Evolutionary conservation across 2,113 vertebrate species (phyloP).

Genomic region (Gymnorhina tibicen): DNA sequence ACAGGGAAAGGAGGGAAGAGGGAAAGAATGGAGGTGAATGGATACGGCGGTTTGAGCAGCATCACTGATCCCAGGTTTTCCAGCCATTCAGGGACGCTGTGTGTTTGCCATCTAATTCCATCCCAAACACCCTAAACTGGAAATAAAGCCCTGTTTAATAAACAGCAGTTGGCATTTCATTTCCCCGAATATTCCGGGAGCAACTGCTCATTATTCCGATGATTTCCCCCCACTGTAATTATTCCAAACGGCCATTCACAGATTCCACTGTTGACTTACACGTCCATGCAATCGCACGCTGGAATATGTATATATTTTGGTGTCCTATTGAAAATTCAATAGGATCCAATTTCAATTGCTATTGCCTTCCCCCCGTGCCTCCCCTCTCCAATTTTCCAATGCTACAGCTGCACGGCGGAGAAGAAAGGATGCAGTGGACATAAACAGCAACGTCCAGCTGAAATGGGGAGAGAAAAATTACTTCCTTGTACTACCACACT

Average conservation of each 20-base stretch:
- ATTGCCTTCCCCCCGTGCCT: not conserved
- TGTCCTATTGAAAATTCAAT: constrained; percentile 65
- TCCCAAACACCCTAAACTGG: constrained; percentile 67
- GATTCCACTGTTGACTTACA: constrained; percentile 48
- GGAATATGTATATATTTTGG: constrained; percentile 44
- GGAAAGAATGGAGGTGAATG: not conserved
- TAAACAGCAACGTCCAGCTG: constrained; percentile 43
- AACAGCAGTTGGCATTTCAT: constrained; percentile 66
- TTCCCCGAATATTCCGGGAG: constrained; percentile 67
- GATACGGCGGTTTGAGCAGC: accelerated
- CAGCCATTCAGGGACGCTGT: not conserved
- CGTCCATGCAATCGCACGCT: accelerated
- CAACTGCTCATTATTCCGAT: constrained; percentile 74
- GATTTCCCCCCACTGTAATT: constrained; percentile 64
- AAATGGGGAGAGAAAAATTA: constrained; percentile 62
- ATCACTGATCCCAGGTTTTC: not conserved
- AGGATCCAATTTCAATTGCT: constrained; percentile 64
- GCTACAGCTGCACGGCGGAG: constrained; percentile 59
- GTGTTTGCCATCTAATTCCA: constrained; percentile 67
- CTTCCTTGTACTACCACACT: constrained; percentile 47
- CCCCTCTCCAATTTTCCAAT: constrained; percentile 37
- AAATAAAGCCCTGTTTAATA: constrained; percentile 72
- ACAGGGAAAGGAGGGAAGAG: not conserved
- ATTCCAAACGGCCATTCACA: constrained; percentile 62
- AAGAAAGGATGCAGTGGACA: constrained; percentile 36